Percentiles rank a stretch among this genome's conserved stretches.
phyloP scores from a whole-genome alignment of 2,797 vertebrate species.

The Podarcis siculus region DNA sequence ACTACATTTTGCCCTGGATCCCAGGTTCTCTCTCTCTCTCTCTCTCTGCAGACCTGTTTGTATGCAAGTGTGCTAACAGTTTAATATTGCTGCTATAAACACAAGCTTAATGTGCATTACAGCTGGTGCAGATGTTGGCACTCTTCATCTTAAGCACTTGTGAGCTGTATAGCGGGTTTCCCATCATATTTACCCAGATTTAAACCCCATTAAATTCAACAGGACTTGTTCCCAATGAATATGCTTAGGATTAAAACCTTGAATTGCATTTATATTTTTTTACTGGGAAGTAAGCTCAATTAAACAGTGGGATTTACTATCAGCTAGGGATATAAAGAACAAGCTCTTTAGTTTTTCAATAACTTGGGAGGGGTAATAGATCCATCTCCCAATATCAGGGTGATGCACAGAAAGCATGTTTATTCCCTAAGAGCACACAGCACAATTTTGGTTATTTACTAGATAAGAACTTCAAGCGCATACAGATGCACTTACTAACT shows the following conservation, averaged over 20 bases:
- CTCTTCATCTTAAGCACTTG: no score
- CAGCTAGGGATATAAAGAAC: not conserved
- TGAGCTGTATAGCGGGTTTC: no score
- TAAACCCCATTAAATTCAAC: no score
- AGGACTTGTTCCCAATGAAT: no score
- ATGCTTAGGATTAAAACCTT: no score
- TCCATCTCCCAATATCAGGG: not conserved
- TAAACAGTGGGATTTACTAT: not conserved
- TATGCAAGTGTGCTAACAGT: no score
- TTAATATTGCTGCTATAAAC: not conserved
- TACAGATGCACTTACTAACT: no score
- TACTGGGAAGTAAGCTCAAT: not conserved
- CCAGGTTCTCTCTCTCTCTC: no score
- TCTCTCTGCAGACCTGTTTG: no score
- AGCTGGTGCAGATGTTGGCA: not conserved
- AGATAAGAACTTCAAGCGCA: not conserved
- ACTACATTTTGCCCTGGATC: no score
- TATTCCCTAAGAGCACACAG: not conserved
- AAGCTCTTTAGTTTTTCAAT: not conserved
- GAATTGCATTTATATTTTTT: no score
- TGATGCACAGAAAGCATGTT: not conserved
- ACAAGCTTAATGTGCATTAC: not conserved
- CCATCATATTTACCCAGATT: no score
- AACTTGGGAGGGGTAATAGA: not conserved
- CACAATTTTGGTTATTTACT: not conserved